Evolutionary conservation across 2,113 vertebrate genomes (phyloP).

Genomic region (Leptobrachium ailaonicum): DNA sequence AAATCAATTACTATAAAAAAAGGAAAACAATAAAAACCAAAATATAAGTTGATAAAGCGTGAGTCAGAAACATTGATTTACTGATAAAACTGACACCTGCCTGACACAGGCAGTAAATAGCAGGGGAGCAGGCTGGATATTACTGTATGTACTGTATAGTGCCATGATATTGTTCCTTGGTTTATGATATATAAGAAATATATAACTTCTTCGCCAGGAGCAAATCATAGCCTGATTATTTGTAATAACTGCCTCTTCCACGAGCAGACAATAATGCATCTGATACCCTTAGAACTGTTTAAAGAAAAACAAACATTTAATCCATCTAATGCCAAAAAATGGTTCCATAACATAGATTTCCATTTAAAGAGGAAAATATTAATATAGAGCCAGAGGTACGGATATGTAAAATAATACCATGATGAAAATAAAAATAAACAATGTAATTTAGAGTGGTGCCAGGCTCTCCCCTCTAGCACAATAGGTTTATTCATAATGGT

Average conservation of each 20-base stretch:
- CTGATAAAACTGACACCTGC: constrained; percentile 46
- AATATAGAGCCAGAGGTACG: no score
- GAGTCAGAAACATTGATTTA: constrained; percentile 43
- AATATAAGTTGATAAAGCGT: constrained; percentile 44
- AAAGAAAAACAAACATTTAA: no score
- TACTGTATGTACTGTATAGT: background rate
- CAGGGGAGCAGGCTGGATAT: constrained; percentile 23
- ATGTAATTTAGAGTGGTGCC: no score
- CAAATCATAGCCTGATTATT: constrained; percentile 27
- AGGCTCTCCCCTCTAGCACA: no score
- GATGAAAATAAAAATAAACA: no score
- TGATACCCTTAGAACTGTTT: no score
- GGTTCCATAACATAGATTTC: no score
- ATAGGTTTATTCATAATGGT: no score
- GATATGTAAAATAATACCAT: no score
- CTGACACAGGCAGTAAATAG: constrained; percentile 40
- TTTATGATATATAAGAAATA: constrained; percentile 19
- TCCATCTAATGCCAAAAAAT: no score
- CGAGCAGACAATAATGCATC: constrained; percentile 1
- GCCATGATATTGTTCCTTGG: constrained; percentile 11
- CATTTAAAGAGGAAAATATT: no score
- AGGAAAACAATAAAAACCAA: constrained; percentile 40
- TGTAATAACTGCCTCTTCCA: constrained; percentile 16
- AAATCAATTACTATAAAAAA: constrained; percentile 45
- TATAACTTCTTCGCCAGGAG: constrained; percentile 17